Evolutionary conservation across 2,797 vertebrate genomes (phyloP).

Genomic region (Sebastolobus altivelis): DNA sequence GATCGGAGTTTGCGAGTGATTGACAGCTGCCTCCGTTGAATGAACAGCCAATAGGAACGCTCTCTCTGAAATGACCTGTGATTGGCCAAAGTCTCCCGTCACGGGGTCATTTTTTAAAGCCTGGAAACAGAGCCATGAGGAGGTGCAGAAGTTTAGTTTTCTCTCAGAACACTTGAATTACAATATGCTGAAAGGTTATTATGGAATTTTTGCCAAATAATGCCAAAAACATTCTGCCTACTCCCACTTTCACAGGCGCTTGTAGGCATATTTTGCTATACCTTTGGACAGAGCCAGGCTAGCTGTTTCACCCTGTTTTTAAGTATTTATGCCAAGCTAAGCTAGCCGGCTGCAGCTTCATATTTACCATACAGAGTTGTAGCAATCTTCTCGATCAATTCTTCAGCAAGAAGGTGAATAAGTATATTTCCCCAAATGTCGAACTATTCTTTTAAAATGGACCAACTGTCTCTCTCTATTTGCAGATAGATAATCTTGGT

Average conservation of each 20-base stretch:
- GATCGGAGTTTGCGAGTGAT: too few species aligned
- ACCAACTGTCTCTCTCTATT: constrained; percentile 10
- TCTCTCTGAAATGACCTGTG: too few species aligned
- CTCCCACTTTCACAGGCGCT: neutral
- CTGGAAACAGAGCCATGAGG: too few species aligned
- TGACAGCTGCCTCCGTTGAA: too few species aligned
- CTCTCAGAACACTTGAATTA: too few species aligned
- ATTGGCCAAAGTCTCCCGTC: too few species aligned
- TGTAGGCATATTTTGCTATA: neutral
- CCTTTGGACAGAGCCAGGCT: neutral
- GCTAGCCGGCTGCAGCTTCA: neutral
- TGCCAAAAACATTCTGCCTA: too few species aligned
- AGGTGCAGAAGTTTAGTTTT: too few species aligned
- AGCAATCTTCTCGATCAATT: neutral
- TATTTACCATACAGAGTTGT: neutral
- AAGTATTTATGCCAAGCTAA: neutral
- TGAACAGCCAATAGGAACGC: too few species aligned
- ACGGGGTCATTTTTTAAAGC: too few species aligned
- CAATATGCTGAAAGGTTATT: too few species aligned
- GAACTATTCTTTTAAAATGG: neutral
- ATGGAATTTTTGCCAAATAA: too few species aligned
- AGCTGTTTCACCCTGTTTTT: neutral
- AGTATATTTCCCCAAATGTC: neutral
- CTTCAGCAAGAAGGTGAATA: neutral
- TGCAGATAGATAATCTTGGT: constrained; percentile 79